Conservation (phyloP, 2,888 invertebrate genomes). For the Allolobophora icterica region DNA sequence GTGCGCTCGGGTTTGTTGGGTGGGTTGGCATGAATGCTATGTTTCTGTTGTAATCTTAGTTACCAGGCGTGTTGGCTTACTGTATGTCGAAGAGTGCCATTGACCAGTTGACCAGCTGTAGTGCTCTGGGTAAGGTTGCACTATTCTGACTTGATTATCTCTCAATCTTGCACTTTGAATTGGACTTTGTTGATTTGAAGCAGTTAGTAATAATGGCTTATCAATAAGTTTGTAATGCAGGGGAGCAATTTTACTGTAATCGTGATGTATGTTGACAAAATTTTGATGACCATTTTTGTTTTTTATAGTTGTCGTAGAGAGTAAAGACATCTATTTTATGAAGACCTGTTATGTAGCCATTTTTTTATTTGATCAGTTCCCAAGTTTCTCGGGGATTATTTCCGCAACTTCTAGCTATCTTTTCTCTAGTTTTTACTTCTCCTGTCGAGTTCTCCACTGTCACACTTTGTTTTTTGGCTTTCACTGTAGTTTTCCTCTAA, state of each 20-base stretch:
- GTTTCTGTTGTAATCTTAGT: conserved; percentile 64
- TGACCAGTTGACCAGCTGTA: conserved; percentile 91
- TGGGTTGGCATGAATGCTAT: fast-evolving
- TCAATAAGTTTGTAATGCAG: not conserved
- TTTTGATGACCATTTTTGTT: no score
- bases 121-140: conserved; percentile 74
- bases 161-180: not conserved
- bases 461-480: no score
- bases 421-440: no score
- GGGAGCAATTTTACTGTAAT: not conserved
- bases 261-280: no score
- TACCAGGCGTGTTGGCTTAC: conserved; percentile 88
- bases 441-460: no score
- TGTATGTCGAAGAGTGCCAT: conserved; percentile 87
- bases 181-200: not conserved
- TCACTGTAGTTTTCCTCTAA: no score
- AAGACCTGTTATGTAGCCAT: no score
- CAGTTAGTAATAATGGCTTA: not conserved
- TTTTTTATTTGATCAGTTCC: no score
- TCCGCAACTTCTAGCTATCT: no score
- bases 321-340: no score
- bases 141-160: not conserved
- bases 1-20: not conserved
- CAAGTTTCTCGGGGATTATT: no score
- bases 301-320: no score